phyloP scores from a whole-genome alignment of 2,797 vertebrate genomes.

The Ambastaia sidthimunki region DNA sequence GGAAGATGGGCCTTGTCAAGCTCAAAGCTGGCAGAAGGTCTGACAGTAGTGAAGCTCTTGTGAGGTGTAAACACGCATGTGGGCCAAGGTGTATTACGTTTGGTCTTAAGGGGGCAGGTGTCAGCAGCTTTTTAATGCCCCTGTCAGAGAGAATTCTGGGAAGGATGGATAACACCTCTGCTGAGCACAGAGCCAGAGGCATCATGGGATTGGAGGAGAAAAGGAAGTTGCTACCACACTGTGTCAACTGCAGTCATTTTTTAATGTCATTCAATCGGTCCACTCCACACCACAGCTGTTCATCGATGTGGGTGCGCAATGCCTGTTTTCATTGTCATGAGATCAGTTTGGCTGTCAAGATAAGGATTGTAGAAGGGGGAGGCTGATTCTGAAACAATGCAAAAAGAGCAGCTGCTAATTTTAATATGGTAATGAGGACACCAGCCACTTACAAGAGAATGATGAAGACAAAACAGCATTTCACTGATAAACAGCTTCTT shows the following conservation, averaged over 20 bases:
- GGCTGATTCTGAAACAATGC: constrained; percentile 26
- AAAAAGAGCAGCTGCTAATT: constrained; percentile 28
- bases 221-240: constrained; percentile 38
- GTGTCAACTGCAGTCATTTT: constrained; percentile 41
- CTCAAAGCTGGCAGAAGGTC: constrained; percentile 8
- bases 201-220: constrained; percentile 28
- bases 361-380: constrained; percentile 2
- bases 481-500: constrained; percentile 27
- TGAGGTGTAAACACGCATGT: constrained; percentile 4
- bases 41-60: constrained; percentile 12
- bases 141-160: constrained; percentile 43
- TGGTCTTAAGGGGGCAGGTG: constrained; percentile 27
- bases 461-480: neutral
- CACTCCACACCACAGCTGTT: constrained; percentile 13
- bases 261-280: constrained; percentile 22
- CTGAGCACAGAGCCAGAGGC: constrained; percentile 11
- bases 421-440: constrained; percentile 10
- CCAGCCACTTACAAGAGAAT: neutral
- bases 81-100: constrained; percentile 25
- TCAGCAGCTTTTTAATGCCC: constrained; percentile 15
- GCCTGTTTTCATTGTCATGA: neutral
- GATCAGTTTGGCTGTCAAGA: constrained; percentile 13
- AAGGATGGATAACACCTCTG: constrained; percentile 7
- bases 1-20: constrained; percentile 8
- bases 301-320: neutral